Evolutionary conservation across 2,113 vertebrate species (phyloP).

Genomic region (Gambusia affinis): DNA sequence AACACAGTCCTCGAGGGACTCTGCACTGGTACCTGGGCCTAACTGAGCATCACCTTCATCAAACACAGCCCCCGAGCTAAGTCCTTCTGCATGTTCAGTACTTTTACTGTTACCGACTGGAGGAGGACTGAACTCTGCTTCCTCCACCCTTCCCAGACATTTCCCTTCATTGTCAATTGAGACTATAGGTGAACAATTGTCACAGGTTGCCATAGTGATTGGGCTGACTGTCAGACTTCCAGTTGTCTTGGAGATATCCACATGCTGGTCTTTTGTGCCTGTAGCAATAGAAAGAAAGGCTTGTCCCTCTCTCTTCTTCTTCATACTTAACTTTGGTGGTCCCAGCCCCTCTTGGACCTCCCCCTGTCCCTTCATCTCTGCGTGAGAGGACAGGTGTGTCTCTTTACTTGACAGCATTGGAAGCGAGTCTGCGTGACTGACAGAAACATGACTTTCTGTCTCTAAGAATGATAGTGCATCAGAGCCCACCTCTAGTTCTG

Average conservation of each 20-base stretch:
- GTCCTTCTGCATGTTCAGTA: conserved; percentile 26
- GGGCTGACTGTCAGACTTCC: conserved; percentile 49
- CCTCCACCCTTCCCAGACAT: conserved; percentile 31
- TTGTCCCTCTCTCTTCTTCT: conserved; percentile 39
- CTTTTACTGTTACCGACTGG: conserved; percentile 28
- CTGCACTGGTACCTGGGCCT: conserved; percentile 50
- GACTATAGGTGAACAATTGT: conserved; percentile 60
- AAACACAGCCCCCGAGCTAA: conserved; percentile 38
- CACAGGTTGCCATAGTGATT: conserved; percentile 63
- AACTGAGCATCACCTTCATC: conserved; percentile 44
- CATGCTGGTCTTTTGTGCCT: conserved; percentile 79
- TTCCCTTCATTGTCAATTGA: conserved; percentile 61
- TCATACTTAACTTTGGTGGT: conserved; percentile 17
- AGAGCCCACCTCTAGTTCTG: conserved; percentile 71
- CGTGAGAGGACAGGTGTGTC: conserved; percentile 5
- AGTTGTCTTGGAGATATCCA: conserved; percentile 48
- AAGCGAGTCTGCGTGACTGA: conserved; percentile 3
- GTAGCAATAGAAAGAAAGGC: conserved; percentile 71
- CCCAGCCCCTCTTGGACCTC: conserved; percentile 26
- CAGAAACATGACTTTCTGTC: conserved; percentile 7
- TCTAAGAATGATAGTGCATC: conserved; percentile 72
- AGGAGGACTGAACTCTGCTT: conserved; percentile 15
- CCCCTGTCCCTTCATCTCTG: conserved; percentile 11
- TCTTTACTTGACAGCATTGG: not conserved
- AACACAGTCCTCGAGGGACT: conserved; percentile 63